Percentiles rank a stretch among this genome's conserved stretches.
phyloP scores from a whole-genome alignment of 2,797 vertebrate species.

The Pseudocheirus occidentalis region DNA sequence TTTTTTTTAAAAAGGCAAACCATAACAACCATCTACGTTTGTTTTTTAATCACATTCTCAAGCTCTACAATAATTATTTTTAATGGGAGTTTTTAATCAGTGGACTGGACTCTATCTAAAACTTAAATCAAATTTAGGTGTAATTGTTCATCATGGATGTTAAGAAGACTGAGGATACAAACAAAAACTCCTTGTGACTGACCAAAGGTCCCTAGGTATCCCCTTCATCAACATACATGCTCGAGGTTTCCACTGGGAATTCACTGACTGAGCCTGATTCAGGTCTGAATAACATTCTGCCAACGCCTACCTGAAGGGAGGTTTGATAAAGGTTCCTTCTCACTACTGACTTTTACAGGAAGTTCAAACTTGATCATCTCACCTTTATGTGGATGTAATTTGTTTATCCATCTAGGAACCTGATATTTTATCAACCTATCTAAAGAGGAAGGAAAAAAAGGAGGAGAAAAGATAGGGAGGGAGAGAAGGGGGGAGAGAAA shows the following conservation, averaged over 20 bases:
- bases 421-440: constrained; percentile 43
- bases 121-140: constrained; percentile 83
- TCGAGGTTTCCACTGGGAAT: constrained; percentile 53
- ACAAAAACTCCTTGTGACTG: constrained; percentile 78
- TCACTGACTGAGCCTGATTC: constrained; percentile 37
- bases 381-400: constrained; percentile 58
- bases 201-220: constrained; percentile 78
- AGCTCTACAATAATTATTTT: constrained; percentile 78
- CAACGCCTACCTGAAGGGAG: constrained; percentile 73
- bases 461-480: not conserved
- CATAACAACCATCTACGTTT: constrained; percentile 61
- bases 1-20: constrained; percentile 64
- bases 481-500: not conserved
- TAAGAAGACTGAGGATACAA: constrained; percentile 72
- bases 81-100: constrained; percentile 76
- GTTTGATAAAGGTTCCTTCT: constrained; percentile 63
- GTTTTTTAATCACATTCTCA: constrained; percentile 48
- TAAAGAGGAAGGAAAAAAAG: constrained; percentile 46
- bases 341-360: constrained; percentile 61
- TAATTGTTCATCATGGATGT: constrained; percentile 76
- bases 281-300: constrained; percentile 64
- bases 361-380: constrained; percentile 74
- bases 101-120: constrained; percentile 76
- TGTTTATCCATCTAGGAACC: constrained; percentile 51
- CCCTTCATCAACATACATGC: constrained; percentile 66